These are phyloP conservation scores for Pteromalus puparum DNA, from an alignment of 1,140 invertebrate genomes.

Conservation along the genomic window DNA sequence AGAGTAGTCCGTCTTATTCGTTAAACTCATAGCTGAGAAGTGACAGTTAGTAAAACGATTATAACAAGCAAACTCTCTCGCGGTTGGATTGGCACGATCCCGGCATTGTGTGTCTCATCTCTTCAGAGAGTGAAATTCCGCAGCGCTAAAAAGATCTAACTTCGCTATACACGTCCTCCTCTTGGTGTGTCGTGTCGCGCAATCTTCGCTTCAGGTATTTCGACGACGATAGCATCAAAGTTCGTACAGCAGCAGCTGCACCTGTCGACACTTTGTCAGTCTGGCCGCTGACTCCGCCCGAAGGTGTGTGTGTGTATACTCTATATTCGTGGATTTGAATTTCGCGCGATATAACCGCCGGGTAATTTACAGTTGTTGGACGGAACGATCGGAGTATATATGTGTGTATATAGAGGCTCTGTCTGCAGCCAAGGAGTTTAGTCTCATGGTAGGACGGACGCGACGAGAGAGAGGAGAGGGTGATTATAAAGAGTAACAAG, in stretches of 20 bases:
- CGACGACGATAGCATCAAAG: not conserved
- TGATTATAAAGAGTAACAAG: too few species aligned
- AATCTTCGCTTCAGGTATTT: too few species aligned
- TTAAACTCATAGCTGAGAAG: not conserved
- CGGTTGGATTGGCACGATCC: not conserved
- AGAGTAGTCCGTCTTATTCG: not conserved
- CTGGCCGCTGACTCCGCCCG: not conserved
- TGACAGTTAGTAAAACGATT: too few species aligned
- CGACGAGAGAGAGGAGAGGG: not conserved
- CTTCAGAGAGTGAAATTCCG: not conserved
- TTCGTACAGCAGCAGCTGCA: not conserved
- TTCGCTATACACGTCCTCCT: too few species aligned
- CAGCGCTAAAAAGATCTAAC: not conserved
- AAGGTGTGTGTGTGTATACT: not conserved
- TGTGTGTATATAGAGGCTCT: too few species aligned
- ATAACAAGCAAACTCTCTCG: not conserved
- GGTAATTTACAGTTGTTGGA: not conserved
- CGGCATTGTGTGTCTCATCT: not conserved
- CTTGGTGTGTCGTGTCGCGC: too few species aligned
- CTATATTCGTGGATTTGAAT: not conserved
- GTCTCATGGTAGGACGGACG: too few species aligned
- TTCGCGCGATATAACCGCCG: not conserved
- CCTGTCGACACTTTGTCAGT: constrained; percentile 38
- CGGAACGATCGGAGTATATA: not conserved
- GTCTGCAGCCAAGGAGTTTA: too few species aligned